Conservation (phyloP, 2,888 invertebrate genomes). For the Nymphalis polychloros region DNA sequence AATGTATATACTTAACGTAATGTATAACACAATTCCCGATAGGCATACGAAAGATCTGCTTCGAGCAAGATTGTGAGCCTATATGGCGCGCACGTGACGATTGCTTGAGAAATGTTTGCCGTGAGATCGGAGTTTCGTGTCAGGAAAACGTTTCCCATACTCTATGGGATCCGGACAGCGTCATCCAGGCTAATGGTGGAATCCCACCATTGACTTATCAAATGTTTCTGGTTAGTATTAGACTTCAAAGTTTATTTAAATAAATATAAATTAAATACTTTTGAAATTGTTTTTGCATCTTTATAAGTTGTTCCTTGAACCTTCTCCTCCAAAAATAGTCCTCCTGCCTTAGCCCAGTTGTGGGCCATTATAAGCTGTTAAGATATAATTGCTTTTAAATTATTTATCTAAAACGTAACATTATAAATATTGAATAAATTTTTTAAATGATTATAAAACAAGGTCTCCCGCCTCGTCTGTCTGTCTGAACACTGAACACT, state of each 20-base stretch:
- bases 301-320: background rate
- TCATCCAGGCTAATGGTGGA: conserved; percentile 86
- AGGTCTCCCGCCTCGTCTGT: too few species aligned
- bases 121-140: conserved; percentile 77
- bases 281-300: background rate
- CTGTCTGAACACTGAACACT: too few species aligned
- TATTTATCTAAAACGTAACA: too few species aligned
- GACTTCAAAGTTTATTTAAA: too few species aligned
- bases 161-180: conserved; percentile 85
- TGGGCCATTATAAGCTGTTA: too few species aligned
- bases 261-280: too few species aligned
- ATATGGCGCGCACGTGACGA: conserved; percentile 85
- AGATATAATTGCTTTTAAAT: too few species aligned
- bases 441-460: too few species aligned
- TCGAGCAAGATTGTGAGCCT: conserved; percentile 87
- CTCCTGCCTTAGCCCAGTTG: too few species aligned
- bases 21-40: background rate
- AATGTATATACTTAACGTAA: too few species aligned
- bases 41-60: conserved; percentile 79
- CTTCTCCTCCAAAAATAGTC: too few species aligned
- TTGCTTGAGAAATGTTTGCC: conserved; percentile 79
- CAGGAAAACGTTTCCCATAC: conserved; percentile 86
- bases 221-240: conserved; percentile 83
- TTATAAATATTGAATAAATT: too few species aligned
- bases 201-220: conserved; percentile 87